phyloP scores from a whole-genome alignment of 2,888 invertebrate species.

The Smittia sp. region DNA sequence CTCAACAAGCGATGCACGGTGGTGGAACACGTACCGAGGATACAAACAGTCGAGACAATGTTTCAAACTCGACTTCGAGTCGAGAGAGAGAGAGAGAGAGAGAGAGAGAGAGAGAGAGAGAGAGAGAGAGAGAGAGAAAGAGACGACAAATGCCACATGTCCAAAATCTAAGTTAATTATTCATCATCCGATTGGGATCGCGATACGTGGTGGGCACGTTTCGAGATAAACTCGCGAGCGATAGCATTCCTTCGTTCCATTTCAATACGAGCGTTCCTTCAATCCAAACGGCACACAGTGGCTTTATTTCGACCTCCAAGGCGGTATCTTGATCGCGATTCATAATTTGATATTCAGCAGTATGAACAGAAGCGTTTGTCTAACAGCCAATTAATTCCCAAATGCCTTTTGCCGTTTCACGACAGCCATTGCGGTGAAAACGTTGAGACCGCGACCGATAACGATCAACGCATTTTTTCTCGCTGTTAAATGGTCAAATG shows the following conservation, averaged over 20 bases:
- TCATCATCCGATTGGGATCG: conserved; percentile 1
- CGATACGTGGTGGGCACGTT: neutral
- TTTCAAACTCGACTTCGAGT: too few species aligned
- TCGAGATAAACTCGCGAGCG: neutral
- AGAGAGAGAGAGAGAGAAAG: neutral
- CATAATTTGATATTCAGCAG: conserved; percentile 15
- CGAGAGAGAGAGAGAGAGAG: too few species aligned
- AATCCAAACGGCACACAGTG: neutral
- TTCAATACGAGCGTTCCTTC: neutral
- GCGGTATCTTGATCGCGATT: neutral
- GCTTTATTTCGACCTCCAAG: neutral
- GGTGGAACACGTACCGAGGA: too few species aligned
- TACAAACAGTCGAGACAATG: too few species aligned
- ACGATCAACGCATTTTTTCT: neutral
- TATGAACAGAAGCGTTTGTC: conserved; percentile 23
- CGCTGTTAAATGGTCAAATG: neutral
- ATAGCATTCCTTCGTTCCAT: neutral
- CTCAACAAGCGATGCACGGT: too few species aligned
- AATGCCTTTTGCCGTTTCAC: neutral
- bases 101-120: too few species aligned
- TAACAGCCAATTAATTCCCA: conserved; percentile 17
- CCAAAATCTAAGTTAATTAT: conserved; percentile 17
- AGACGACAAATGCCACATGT: neutral
- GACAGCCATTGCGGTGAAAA: too few species aligned
- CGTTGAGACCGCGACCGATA: too few species aligned